Evolutionary conservation across 2,888 invertebrate species (phyloP).

Genomic region (Drosophila fungiperda): DNA sequence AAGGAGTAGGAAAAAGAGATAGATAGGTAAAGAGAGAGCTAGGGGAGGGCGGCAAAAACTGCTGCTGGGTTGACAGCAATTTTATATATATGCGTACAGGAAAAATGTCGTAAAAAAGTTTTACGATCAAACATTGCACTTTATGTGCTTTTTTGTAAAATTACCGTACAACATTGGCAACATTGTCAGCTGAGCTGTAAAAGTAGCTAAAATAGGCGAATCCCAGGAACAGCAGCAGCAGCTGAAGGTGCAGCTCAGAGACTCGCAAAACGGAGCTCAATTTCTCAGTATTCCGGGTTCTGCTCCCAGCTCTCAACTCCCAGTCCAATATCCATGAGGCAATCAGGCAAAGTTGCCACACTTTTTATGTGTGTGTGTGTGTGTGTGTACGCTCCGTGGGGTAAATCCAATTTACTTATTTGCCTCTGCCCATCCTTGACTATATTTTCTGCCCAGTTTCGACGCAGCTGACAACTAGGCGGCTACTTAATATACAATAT

Average conservation of each 20-base stretch:
- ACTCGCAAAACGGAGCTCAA: conserved; percentile 11
- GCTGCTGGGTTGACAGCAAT: conserved; percentile 60
- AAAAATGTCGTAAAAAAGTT: conserved; percentile 82
- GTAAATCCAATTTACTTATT: conserved; percentile 77
- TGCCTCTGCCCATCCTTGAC: conserved; percentile 32
- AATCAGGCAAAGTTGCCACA: conserved; percentile 75
- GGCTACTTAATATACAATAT: conserved; percentile 55
- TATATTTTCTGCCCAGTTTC: not conserved
- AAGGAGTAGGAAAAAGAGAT: conserved; percentile 35
- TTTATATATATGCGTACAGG: conserved; percentile 72
- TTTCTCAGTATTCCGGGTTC: conserved; percentile 28
- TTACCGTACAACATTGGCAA: conserved; percentile 80
- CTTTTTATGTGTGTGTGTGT: conserved; percentile 2
- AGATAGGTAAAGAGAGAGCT: not conserved
- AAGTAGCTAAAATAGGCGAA: conserved; percentile 64
- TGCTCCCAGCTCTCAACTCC: conserved; percentile 37
- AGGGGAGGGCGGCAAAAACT: not conserved
- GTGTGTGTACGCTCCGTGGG: conserved; percentile 27
- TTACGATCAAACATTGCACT: conserved; percentile 82
- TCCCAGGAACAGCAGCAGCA: conserved; percentile 33
- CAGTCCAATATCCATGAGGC: conserved; percentile 65
- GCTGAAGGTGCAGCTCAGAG: conserved; percentile 52
- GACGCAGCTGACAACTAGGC: conserved; percentile 30
- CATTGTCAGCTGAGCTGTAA: conserved; percentile 80
- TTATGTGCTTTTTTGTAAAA: conserved; percentile 82